Conservation (phyloP, 2,797 vertebrate species). For the Acanthurus leucopareius region DNA sequence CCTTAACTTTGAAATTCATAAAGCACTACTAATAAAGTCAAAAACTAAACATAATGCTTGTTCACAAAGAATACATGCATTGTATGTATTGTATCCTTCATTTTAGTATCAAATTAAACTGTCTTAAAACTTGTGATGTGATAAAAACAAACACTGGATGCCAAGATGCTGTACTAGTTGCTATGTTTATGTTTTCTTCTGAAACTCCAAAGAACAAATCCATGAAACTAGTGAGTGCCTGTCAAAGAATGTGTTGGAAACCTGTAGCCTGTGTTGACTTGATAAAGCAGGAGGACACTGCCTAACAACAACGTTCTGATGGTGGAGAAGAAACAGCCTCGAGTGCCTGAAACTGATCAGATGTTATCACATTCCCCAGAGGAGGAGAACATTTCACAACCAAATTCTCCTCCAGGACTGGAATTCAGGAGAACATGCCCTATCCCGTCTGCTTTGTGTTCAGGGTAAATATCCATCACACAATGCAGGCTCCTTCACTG, state of each 20-base stretch:
- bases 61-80: background rate
- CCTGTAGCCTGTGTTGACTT: conserved; percentile 49
- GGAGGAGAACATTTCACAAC: conserved; percentile 61
- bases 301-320: conserved; percentile 15
- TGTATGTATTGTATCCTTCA: background rate
- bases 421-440: conserved; percentile 64
- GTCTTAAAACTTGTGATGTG: background rate
- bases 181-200: conserved; percentile 26
- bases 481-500: conserved; percentile 1
- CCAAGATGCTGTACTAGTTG: conserved; percentile 39
- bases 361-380: conserved; percentile 51
- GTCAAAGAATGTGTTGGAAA: conserved; percentile 54
- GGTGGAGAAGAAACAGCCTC: conserved; percentile 38
- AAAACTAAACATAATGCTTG: background rate
- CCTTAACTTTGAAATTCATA: background rate
- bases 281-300: conserved; percentile 28
- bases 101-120: background rate
- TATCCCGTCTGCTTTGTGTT: conserved; percentile 45
- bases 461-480: conserved; percentile 33
- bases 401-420: conserved; percentile 26
- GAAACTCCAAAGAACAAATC: conserved; percentile 23
- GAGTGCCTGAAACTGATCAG: conserved; percentile 42
- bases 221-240: conserved; percentile 31
- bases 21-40: background rate
- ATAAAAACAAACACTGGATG: background rate